Evolutionary conservation across 2,888 invertebrate species (phyloP).

Genomic region (Hoplodrina ambigua): DNA sequence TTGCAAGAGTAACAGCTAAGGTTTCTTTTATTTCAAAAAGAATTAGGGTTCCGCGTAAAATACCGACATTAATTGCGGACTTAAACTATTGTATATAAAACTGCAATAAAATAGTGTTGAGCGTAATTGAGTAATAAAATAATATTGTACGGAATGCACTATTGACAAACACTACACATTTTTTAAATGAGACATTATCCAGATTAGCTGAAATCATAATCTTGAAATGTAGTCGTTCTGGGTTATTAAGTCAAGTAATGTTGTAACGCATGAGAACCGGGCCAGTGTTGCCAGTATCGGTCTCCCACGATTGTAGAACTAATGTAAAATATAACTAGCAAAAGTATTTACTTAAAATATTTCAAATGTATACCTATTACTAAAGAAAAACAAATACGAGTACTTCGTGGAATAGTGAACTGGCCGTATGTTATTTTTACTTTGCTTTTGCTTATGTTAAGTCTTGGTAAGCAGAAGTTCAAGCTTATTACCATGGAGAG

Average conservation of each 20-base stretch:
- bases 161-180: not conserved
- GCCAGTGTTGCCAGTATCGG: constrained; percentile 39
- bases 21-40: no score
- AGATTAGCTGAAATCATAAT: constrained; percentile 37
- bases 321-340: constrained; percentile 5
- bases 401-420: not conserved
- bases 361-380: not conserved
- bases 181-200: constrained; percentile 18
- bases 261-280: constrained; percentile 50
- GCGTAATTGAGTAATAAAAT: not conserved
- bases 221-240: constrained; percentile 22
- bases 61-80: no score
- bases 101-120: not conserved
- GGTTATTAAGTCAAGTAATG: constrained; percentile 42
- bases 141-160: not conserved
- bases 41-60: no score
- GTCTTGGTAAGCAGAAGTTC: no score
- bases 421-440: not conserved
- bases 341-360: constrained; percentile 21
- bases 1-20: no score
- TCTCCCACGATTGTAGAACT: constrained; percentile 48
- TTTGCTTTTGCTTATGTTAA: not conserved
- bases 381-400: not conserved
- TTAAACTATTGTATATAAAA: no score
- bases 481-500: no score